Evolutionary conservation across 2,113 vertebrate genomes (phyloP), one percentile per base, ranked within the genome.

Genomic region (Miniopterus natalensis): DNA sequence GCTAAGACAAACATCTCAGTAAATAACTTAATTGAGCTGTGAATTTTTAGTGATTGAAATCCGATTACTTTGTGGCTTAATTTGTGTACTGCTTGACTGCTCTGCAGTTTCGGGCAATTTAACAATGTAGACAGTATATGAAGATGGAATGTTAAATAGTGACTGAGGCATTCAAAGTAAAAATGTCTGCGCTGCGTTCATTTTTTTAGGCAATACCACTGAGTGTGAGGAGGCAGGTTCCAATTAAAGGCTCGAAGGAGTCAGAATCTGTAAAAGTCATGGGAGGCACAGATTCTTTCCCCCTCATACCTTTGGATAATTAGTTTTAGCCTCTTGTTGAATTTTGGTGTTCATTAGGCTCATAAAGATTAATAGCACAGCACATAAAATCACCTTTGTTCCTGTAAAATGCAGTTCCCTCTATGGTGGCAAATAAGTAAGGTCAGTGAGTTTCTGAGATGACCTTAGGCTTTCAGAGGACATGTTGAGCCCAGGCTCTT

Each of bases 1-100:
- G 95, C 96, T 89, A 98, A 97, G 97, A 97, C 97, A 98, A 98
- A 96, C 97, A 98, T 98, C 95, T 98, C 97, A 98, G 97, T 98
- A 98, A 98, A 98, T 98, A 98, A 98, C 97, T 98, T 98, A 98
- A 98, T 98, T 98, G 98, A 98, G 98, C 97, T 98, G 98, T 98
- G 98, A 98, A 98, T 98, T 98, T 98, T 98, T 98, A 98, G 97
- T 97, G 98, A 98, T 98, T 98, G 98, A 98, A 98, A 98, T 97
- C 97, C 98, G 98, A 98, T 98, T 98, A 98, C 96, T 98, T 98
- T 97, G 97, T 97, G 94, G 92, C 97, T 98, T 98, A 98, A 98
- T 98, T 98, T 98, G 98, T 98, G 98, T 97, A 88, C 97, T 98
- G 98, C 98, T 96, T 98, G 97, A 97, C 98, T 98, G 98, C 97